These are phyloP conservation scores for Propithecus deckenii DNA, from an alignment of 2,797 vertebrate genomes.

Conservation along the genomic window DNA sequence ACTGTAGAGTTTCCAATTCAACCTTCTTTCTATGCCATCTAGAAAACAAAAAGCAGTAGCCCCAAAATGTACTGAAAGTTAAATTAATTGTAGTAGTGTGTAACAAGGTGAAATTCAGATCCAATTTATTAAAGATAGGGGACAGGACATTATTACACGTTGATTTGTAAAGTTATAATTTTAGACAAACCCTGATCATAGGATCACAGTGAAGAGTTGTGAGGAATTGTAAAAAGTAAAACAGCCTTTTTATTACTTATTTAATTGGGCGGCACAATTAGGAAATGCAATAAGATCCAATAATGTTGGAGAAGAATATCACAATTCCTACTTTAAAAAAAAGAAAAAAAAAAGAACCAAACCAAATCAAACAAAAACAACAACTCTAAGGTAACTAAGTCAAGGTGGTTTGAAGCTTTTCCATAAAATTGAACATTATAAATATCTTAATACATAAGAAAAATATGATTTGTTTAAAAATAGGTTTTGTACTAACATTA, in stretches of 20 bases:
- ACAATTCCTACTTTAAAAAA: neutral
- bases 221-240: neutral
- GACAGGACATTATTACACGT: neutral
- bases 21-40: constrained; percentile 43
- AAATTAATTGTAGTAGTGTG: neutral
- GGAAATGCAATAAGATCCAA: neutral
- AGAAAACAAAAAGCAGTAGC: neutral
- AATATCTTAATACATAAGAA: neutral
- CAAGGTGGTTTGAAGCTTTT: neutral
- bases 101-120: constrained; percentile 38
- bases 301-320: neutral
- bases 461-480: neutral
- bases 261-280: neutral
- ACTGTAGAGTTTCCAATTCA: neutral
- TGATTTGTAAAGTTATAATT: neutral
- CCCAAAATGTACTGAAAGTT: neutral
- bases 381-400: neutral
- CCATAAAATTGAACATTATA: neutral
- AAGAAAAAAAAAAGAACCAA: neutral
- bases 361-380: neutral
- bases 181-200: neutral
- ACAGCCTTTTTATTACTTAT: neutral
- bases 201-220: neutral
- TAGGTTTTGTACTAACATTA: neutral
- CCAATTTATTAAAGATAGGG: neutral